Base-by-base conservation (phyloP, 1,140 invertebrate genomes). In the Drosophila ananassae region DNA sequence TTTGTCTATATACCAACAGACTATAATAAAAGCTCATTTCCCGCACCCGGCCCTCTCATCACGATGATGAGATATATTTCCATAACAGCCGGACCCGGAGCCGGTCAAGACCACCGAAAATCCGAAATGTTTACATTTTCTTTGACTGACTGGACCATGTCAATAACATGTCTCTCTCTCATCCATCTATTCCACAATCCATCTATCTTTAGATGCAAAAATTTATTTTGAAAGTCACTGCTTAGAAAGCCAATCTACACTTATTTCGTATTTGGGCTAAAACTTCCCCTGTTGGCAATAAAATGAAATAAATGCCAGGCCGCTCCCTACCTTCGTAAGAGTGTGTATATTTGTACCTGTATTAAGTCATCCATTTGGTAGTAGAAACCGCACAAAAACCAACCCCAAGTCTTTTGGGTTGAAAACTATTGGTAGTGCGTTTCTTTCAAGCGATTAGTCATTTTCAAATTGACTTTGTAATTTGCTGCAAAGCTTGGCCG, bases 291-390 rank as follows among this genome's bases (percentile, higher is more conserved):
- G 63, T 46, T 64, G 63, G 60, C 66, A 57, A 56, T 57, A 47
- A 69, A 48, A 54, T 17, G 41, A 69, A 69, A 68, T 69, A 69
- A 56, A 69, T 69, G 64, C 30, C 56, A 57, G 64, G 64, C 63
- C 66, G 66, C 66, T 69, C 66, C 66, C 64, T 56, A 69, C 28
- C 37, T 68, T 50, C 30, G n/a, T 17, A 5, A 5, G n/a, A 30
- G 44, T 64, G 63, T 39, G 39, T 30, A 28, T 44, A 48, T n/a
- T 41, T 59, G 17, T 59, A 8, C 48, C 17, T 64, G 66, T 57
- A 69, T 69, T 69, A 69, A 69, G 66, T 69, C 66, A 69, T 69
- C 66, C 32, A 69, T 64, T 67, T 48, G 66, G 50, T 67, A 55
- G 62, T 68, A 50, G 62, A 67, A 66, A 68, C 63, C 63, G 22